Conservation (phyloP, 2,888 invertebrate species). For the Mythimna albipuncta region DNA sequence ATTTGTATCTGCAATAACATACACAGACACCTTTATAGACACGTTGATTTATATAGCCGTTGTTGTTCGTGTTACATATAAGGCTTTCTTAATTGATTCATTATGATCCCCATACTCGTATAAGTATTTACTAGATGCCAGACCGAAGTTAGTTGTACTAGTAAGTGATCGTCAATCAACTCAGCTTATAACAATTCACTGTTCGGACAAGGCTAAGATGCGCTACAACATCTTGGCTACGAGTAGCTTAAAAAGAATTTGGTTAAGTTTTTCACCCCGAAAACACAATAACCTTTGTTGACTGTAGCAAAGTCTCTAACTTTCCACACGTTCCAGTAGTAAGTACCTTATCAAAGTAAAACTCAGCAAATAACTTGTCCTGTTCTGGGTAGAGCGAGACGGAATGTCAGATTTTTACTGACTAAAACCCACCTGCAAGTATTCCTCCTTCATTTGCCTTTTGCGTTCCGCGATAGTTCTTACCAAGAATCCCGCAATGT, state of each 20-base stretch:
- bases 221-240: neutral
- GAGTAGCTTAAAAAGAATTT: neutral
- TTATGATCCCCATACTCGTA: too few relatives aligned
- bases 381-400: too few relatives aligned
- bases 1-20: conserved; percentile 5
- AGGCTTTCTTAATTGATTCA: conserved; percentile 6
- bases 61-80: neutral
- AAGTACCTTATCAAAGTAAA: conserved; percentile 18
- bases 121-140: neutral
- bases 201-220: too few relatives aligned
- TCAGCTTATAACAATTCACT: neutral
- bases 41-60: neutral
- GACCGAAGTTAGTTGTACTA: neutral
- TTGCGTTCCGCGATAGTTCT: too few relatives aligned
- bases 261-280: conserved; percentile 4
- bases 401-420: too few relatives aligned
- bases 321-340: conserved; percentile 21
- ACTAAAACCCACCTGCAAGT: too few relatives aligned
- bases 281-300: conserved; percentile 20
- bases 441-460: too few relatives aligned
- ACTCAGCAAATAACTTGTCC: too few relatives aligned
- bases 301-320: conserved; percentile 1
- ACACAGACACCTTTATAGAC: conserved; percentile 8
- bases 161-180: neutral
- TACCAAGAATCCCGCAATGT: conserved; percentile 11